phyloP scores from a whole-genome alignment of 92 coral and sea anemone genomes.

The Zoanthus sansibaricus region DNA sequence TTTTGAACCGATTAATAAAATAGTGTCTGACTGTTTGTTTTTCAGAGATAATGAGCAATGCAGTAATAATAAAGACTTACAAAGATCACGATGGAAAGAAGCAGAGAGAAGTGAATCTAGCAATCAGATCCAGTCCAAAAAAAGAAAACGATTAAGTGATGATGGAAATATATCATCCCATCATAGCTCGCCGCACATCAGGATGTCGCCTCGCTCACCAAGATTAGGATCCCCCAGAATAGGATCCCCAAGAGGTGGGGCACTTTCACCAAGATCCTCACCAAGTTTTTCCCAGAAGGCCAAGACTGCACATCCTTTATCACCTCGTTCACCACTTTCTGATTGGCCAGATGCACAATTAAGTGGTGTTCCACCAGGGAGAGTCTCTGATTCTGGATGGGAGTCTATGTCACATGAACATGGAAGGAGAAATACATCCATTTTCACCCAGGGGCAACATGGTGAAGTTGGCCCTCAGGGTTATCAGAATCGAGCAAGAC shows the following conservation, averaged over 20 bases:
- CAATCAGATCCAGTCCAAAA: background rate
- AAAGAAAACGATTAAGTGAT: slow-evolving; percentile 31
- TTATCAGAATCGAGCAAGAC: background rate
- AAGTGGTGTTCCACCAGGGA: background rate
- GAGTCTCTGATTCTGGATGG: background rate
- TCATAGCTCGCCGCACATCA: slow-evolving; percentile 37
- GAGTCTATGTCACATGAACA: slow-evolving; percentile 15
- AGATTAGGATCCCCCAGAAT: slow-evolving; percentile 14
- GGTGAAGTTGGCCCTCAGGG: slow-evolving; percentile 1
- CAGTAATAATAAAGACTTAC: background rate
- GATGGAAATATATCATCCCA: slow-evolving; percentile 3
- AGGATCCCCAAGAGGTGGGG: slow-evolving; percentile 23
- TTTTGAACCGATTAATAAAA: background rate
- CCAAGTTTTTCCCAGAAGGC: slow-evolving; percentile 19
- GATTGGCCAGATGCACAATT: background rate
- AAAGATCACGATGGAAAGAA: slow-evolving; percentile 29
- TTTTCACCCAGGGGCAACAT: slow-evolving; percentile 17
- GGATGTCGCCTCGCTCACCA: slow-evolving; percentile 37
- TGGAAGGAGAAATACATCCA: slow-evolving; percentile 1
- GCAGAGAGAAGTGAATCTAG: slow-evolving; percentile 2
- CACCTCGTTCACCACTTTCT: slow-evolving; percentile 21
- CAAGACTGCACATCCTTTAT: background rate
- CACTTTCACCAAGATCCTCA: slow-evolving; percentile 26
- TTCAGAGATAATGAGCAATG: slow-evolving; percentile 6
- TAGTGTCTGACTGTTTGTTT: background rate